A percentile compares a stretch with the other conserved stretches of the same genome.
Conservation (phyloP, 2,797 vertebrate genomes). For the Petrocephalus schoutedeni region DNA sequence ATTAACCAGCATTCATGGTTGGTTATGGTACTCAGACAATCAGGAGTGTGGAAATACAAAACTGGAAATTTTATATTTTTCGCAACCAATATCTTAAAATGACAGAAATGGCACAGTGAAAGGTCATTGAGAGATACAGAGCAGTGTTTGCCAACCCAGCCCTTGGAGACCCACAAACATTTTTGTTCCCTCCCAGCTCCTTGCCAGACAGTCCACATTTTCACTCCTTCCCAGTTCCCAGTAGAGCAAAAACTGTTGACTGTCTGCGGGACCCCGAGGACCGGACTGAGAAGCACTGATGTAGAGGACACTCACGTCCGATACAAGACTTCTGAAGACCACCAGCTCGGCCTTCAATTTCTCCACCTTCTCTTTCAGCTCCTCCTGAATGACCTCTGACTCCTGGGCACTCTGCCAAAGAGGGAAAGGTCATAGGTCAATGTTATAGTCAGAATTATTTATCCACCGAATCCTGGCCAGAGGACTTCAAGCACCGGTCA, state of each 20-base stretch:
- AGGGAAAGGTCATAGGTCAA: neutral
- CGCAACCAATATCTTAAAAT: neutral
- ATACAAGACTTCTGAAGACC: conserved; percentile 96
- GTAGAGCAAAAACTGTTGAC: neutral
- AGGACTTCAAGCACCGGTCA: neutral
- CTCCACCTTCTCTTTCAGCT: conserved; percentile 88
- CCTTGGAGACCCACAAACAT: neutral
- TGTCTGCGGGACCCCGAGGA: neutral
- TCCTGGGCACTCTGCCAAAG: conserved; percentile 72
- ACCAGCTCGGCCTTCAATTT: conserved; percentile 89
- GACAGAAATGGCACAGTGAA: neutral
- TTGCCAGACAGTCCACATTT: neutral
- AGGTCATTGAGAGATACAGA: neutral
- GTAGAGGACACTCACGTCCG: conserved; percentile 76
- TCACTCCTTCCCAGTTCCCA: neutral
- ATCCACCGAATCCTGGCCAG: neutral
- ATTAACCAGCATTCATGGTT: neutral
- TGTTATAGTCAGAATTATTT: neutral
- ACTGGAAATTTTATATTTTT: neutral
- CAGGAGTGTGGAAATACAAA: neutral
- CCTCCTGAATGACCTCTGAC: conserved; percentile 79
- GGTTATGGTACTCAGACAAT: neutral
- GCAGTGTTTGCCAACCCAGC: neutral
- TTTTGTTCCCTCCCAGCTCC: neutral
- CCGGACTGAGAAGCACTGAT: neutral